Conservation (phyloP, 2,113 vertebrate genomes). For the Ibidorhyncha struthersii region DNA sequence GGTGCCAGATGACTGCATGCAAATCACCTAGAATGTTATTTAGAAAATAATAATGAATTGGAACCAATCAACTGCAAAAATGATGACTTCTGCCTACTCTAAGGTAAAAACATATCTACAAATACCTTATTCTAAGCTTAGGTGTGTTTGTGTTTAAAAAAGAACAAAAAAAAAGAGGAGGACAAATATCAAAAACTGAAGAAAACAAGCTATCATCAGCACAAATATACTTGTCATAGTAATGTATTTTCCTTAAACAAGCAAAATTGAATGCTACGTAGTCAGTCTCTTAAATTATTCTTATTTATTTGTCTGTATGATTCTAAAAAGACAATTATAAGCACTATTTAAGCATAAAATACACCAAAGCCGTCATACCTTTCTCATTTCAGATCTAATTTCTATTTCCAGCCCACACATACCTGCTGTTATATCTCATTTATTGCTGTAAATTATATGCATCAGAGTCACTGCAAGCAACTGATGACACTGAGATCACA, state of each 20-base stretch:
- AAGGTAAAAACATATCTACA: not conserved
- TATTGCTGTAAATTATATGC: constrained; percentile 1
- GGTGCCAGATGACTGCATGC: not conserved
- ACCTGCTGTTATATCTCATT: constrained; percentile 20
- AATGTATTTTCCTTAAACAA: not conserved
- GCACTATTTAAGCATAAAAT: constrained; percentile 4
- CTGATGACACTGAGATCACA: not conserved
- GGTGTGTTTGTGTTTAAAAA: not conserved
- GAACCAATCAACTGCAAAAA: not conserved
- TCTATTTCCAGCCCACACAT: not conserved
- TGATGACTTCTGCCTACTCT: not conserved
- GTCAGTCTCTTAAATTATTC: not conserved
- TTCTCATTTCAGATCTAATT: not conserved
- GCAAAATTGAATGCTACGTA: not conserved
- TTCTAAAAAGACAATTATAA: not conserved
- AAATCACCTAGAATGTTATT: not conserved
- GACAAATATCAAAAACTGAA: not conserved
- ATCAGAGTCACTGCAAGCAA: not conserved
- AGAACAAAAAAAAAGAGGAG: not conserved
- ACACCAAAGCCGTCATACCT: not conserved
- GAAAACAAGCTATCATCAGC: constrained; percentile 4
- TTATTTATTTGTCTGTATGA: not conserved
- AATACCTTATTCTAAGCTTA: not conserved
- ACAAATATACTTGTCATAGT: not conserved
- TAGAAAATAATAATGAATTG: not conserved